Evolutionary conservation across 2,113 vertebrate genomes (phyloP).

Genomic region (Cryptotis parvus): DNA sequence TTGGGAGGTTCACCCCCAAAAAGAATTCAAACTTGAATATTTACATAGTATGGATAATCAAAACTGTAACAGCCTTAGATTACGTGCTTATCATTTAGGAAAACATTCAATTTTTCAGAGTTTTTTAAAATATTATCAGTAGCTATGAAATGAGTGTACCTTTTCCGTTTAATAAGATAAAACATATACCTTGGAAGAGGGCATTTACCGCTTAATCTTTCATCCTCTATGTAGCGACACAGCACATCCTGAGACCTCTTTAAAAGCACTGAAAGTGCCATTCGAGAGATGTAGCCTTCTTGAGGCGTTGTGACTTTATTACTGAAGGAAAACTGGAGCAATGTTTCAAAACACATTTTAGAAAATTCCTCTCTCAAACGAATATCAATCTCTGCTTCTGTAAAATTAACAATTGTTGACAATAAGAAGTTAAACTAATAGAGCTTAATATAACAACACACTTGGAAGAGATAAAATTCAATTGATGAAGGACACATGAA

Average conservation of each 20-base stretch:
- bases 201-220: slow-evolving; percentile 97
- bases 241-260: slow-evolving; percentile 97
- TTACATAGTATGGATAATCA: slow-evolving; percentile 26
- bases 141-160: neutral
- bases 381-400: slow-evolving; percentile 98
- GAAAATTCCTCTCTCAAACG: slow-evolving; percentile 99
- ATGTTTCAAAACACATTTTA: slow-evolving; percentile 98
- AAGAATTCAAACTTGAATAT: neutral
- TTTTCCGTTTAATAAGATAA: slow-evolving; percentile 35
- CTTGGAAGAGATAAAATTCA: slow-evolving; percentile 31
- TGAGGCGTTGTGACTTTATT: slow-evolving; percentile 97
- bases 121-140: neutral
- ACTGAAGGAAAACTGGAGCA: slow-evolving; percentile 99
- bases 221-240: slow-evolving; percentile 96
- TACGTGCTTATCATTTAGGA: slow-evolving; percentile 6
- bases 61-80: slow-evolving; percentile 41
- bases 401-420: slow-evolving; percentile 75
- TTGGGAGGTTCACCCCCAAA: no score
- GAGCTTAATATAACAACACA: neutral
- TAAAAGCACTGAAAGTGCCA: slow-evolving; percentile 97
- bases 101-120: slow-evolving; percentile 45
- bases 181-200: slow-evolving; percentile 94
- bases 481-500: neutral
- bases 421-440: slow-evolving; percentile 39
- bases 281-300: slow-evolving; percentile 98